Evolutionary conservation across 2,888 invertebrate genomes (phyloP).

Genomic region (Congeria kusceri): DNA sequence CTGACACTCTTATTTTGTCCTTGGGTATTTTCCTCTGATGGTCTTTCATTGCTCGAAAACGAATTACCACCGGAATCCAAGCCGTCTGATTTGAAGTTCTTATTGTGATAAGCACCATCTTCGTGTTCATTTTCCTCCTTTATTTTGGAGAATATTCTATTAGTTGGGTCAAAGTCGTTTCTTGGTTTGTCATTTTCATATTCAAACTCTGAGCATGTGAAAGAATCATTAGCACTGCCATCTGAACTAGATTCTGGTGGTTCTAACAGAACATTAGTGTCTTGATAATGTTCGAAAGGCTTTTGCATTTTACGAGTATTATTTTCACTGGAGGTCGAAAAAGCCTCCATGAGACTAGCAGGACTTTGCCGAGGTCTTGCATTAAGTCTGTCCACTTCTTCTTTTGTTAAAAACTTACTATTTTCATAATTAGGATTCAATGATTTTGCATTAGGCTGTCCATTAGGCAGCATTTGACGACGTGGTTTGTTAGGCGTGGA

Average conservation of each 20-base stretch:
- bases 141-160: slow-evolving; percentile 88
- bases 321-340: slow-evolving; percentile 90
- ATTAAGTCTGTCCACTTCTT: slow-evolving; percentile 96
- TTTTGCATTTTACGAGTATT: slow-evolving; percentile 71
- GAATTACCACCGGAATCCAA: slow-evolving; percentile 98
- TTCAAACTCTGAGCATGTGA: slow-evolving; percentile 99
- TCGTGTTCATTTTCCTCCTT: slow-evolving; percentile 83
- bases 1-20: slow-evolving; percentile 57
- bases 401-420: slow-evolving; percentile 90
- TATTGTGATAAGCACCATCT: slow-evolving; percentile 70
- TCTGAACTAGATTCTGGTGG: slow-evolving; percentile 88
- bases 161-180: slow-evolving; percentile 85
- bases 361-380: slow-evolving; percentile 93
- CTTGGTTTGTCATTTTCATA: slow-evolving; percentile 90
- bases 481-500: slow-evolving; percentile 71
- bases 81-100: slow-evolving; percentile 89
- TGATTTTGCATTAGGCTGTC: slow-evolving; percentile 49
- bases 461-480: slow-evolving; percentile 67
- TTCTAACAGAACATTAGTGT: slow-evolving; percentile 83
- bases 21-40: slow-evolving; percentile 92
- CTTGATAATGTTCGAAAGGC: slow-evolving; percentile 69
- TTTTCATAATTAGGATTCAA: slow-evolving; percentile 63
- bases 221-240: slow-evolving; percentile 97
- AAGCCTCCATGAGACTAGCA: slow-evolving; percentile 96
- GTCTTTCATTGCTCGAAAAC: slow-evolving; percentile 91